A percentile compares a stretch with the other conserved stretches of the same genome.
Evolutionary conservation across 2,113 vertebrate species (phyloP).

Genomic region (Elachura formosa): DNA sequence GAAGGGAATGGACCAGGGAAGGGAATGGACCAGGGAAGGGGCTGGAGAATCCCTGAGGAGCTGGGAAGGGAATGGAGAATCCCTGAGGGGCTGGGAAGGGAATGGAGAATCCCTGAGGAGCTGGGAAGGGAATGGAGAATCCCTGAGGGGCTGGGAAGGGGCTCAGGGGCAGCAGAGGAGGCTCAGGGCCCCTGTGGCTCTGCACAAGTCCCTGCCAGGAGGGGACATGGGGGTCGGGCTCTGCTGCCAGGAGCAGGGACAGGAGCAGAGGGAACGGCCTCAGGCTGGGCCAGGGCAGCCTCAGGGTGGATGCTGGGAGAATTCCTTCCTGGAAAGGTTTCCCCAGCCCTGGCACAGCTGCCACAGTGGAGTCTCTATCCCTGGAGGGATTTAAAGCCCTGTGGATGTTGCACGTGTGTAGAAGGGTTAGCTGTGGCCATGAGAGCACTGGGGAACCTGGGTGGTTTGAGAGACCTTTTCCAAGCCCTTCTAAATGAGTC

Average conservation of each 20-base stretch:
- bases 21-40: neutral
- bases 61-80: neutral
- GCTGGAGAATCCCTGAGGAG: neutral
- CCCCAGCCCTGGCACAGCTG: neutral
- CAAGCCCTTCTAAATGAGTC: no score
- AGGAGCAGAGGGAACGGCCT: neutral
- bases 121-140: neutral
- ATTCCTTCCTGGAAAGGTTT: neutral
- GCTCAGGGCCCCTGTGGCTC: neutral
- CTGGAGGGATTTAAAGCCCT: neutral
- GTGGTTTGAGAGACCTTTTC: neutral
- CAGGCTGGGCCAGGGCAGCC: neutral
- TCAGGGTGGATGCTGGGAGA: neutral
- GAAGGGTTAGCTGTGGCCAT: fast-evolving
- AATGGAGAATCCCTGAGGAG: neutral
- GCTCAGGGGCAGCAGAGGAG: neutral
- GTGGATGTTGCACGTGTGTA: neutral
- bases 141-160: neutral
- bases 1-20: fast-evolving
- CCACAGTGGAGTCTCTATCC: neutral
- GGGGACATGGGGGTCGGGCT: neutral
- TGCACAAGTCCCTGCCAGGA: neutral
- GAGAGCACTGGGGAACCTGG: neutral
- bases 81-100: neutral
- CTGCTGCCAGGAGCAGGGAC: neutral